These are phyloP conservation scores for Gymnothorax reevesii DNA, from an alignment of 2,797 vertebrate species.

Conservation along the genomic window DNA sequence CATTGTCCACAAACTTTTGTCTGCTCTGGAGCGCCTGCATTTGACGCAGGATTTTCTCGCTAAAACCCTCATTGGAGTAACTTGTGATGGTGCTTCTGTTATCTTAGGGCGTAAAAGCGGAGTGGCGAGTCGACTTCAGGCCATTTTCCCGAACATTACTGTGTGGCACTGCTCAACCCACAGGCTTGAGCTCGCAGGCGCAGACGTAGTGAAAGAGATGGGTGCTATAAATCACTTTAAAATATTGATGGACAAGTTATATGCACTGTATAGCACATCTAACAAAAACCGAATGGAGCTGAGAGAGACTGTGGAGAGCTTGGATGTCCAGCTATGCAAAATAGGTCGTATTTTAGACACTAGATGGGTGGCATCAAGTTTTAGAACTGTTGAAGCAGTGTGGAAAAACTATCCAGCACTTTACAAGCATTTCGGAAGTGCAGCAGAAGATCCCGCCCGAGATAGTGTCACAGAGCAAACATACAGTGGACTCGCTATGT, in stretches of 20 bases:
- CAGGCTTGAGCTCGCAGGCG: slow-evolving; percentile 23
- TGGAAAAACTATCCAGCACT: slow-evolving; percentile 19
- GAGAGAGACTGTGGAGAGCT: slow-evolving; percentile 5
- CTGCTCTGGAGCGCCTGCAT: not conserved
- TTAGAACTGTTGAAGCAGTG: not conserved
- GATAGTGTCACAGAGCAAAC: not conserved
- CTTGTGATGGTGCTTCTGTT: slow-evolving; percentile 17
- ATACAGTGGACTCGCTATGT: not conserved
- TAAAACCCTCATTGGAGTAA: not conserved
- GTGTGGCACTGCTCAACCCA: slow-evolving; percentile 14
- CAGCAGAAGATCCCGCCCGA: slow-evolving; percentile 4
- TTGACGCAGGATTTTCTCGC: slow-evolving; percentile 28
- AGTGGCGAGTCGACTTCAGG: not conserved
- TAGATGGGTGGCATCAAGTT: too few relatives aligned
- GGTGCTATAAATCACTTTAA: slow-evolving; percentile 23
- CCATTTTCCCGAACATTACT: too few relatives aligned
- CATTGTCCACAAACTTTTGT: slow-evolving; percentile 22
- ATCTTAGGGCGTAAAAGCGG: slow-evolving; percentile 16
- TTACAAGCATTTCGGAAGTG: slow-evolving; percentile 4
- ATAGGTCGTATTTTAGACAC: too few relatives aligned
- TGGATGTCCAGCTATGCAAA: slow-evolving; percentile 14
- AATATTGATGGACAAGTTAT: slow-evolving; percentile 22
- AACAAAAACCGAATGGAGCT: slow-evolving; percentile 33
- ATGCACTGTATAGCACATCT: slow-evolving; percentile 4
- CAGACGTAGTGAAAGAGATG: slow-evolving; percentile 24